These are phyloP conservation scores for Tretioscincus oriximinensis DNA, from an alignment of 2,113 vertebrate species.

Conservation along the genomic window DNA sequence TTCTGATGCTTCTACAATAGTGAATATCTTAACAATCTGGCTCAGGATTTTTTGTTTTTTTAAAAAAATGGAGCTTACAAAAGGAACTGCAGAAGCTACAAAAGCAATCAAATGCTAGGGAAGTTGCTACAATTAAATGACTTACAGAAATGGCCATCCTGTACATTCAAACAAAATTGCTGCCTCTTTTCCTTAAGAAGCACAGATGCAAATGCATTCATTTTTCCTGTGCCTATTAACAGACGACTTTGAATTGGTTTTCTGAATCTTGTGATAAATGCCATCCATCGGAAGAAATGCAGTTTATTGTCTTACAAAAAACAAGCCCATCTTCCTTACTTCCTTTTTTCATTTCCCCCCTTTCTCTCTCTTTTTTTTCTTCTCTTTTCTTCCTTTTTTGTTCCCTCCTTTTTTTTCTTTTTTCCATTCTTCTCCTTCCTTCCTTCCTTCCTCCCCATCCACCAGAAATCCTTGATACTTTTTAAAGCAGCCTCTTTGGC, in stretches of 20 bases:
- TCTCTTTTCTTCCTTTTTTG: no score
- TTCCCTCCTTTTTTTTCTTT: no score
- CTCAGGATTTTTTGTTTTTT: slow-evolving; percentile 46
- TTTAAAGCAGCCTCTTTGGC: no score
- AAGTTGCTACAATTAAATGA: slow-evolving; percentile 57
- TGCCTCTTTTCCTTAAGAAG: background rate
- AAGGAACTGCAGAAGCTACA: slow-evolving; percentile 66
- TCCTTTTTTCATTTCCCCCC: background rate
- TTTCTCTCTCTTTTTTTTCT: no score
- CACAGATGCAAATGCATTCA: background rate
- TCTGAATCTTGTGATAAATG: background rate
- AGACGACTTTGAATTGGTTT: background rate
- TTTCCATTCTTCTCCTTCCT: background rate
- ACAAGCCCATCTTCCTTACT: background rate
- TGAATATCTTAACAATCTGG: slow-evolving; percentile 80
- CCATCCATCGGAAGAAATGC: background rate
- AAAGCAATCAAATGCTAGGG: slow-evolving; percentile 45
- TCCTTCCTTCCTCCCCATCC: background rate
- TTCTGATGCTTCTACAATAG: slow-evolving; percentile 55
- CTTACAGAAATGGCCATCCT: slow-evolving; percentile 45
- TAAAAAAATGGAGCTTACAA: slow-evolving; percentile 48
- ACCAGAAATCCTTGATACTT: no score
- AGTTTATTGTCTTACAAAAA: background rate
- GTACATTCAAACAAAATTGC: slow-evolving; percentile 28
- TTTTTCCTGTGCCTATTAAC: no score